Percentiles rank a stretch among this genome's conserved stretches.
phyloP scores from a whole-genome alignment of 1,140 invertebrate species.

The Zaprionus taronus region DNA sequence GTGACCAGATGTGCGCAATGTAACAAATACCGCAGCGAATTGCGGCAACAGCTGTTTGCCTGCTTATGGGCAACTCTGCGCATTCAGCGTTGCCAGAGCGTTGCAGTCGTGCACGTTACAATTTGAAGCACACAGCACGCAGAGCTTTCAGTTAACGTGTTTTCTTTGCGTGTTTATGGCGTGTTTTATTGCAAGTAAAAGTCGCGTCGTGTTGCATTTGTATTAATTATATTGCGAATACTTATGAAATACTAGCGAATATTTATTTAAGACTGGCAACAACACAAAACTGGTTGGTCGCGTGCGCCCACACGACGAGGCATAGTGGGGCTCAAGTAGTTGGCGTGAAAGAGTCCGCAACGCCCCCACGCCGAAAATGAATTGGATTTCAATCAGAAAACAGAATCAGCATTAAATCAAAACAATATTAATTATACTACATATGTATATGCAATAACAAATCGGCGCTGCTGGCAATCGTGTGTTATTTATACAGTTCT shows the following conservation, averaged over 20 bases:
- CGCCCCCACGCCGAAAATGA: conserved; percentile 37
- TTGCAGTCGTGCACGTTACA: conserved; percentile 27
- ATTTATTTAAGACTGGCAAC: conserved; percentile 46
- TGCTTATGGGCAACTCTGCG: conserved; percentile 13
- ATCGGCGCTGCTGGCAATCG: conserved; percentile 23
- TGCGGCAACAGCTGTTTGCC: conserved; percentile 37
- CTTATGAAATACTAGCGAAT: conserved; percentile 26
- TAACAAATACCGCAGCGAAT: background rate
- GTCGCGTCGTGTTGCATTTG: conserved; percentile 4
- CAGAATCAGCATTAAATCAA: conserved; percentile 23
- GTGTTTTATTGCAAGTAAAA: conserved; percentile 27
- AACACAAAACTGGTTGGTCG: conserved; percentile 17
- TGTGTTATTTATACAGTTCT: conserved; percentile 27
- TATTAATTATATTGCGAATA: conserved; percentile 17
- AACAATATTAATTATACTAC: conserved; percentile 44
- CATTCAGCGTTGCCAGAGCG: conserved; percentile 6
- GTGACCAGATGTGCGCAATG: conserved; percentile 2
- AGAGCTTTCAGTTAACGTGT: conserved; percentile 21
- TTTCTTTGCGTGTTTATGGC: conserved; percentile 32
- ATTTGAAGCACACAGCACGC: conserved; percentile 27
- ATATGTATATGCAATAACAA: conserved; percentile 9
- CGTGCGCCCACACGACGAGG: conserved; percentile 26
- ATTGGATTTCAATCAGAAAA: conserved; percentile 39
- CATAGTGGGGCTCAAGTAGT: conserved; percentile 22
- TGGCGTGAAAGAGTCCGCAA: conserved; percentile 2